Percentiles rank a stretch among this genome's conserved stretches.
Conservation (phyloP, 2,797 vertebrate genomes). For the Choloepus didactylus region DNA sequence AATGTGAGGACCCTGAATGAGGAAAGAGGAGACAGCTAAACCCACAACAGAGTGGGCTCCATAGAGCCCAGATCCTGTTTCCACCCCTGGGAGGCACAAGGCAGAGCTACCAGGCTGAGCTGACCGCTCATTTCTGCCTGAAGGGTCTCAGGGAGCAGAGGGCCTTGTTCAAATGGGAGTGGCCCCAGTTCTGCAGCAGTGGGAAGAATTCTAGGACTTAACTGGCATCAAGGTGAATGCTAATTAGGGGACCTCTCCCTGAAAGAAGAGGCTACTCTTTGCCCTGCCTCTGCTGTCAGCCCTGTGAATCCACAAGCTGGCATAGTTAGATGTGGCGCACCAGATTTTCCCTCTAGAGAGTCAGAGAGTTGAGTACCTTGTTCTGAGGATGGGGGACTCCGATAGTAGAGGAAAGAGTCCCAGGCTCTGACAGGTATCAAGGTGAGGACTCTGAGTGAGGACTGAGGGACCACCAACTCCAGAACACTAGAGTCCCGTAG, state of each 20-base stretch:
- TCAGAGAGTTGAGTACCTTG: too few relatives aligned
- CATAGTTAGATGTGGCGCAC: background rate
- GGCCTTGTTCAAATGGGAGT: background rate
- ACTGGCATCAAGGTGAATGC: background rate
- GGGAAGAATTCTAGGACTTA: background rate
- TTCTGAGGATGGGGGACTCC: background rate
- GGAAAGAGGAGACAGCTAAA: too few relatives aligned
- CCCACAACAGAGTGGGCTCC: background rate
- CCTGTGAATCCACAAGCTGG: background rate
- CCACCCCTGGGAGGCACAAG: background rate
- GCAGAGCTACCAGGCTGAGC: background rate
- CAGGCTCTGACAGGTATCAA: background rate
- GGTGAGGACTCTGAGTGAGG: background rate
- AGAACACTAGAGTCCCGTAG: background rate
- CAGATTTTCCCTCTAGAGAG: background rate
- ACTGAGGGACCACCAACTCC: background rate
- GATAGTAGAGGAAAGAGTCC: background rate
- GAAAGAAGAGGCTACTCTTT: too few relatives aligned
- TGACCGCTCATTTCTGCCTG: background rate
- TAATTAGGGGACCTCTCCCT: background rate
- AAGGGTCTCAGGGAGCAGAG: background rate
- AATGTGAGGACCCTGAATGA: background rate
- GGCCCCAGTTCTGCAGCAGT: background rate
- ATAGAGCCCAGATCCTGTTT: too few relatives aligned
- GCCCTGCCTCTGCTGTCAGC: background rate